These are phyloP conservation scores for Petromus typicus DNA, from an alignment of 2,113 vertebrate genomes.

Conservation along the genomic window DNA sequence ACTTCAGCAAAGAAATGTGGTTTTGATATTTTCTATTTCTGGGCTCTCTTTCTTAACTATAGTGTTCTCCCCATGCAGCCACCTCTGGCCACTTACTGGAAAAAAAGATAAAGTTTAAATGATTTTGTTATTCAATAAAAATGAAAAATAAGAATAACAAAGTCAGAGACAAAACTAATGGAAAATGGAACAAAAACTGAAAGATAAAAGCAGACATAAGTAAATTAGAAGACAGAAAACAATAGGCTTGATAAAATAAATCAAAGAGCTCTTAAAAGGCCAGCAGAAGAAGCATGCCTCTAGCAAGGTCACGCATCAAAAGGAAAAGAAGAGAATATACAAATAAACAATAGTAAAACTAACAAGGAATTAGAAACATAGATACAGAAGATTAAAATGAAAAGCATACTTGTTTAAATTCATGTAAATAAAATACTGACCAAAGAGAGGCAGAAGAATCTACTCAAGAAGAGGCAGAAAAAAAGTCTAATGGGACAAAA, in stretches of 20 bases:
- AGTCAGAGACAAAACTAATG: not conserved
- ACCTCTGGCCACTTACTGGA: not conserved
- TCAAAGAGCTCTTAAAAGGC: slow-evolving; percentile 20
- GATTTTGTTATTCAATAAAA: slow-evolving; percentile 16
- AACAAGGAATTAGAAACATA: slow-evolving; percentile 9
- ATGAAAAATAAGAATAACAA: not conserved
- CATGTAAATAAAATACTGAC: slow-evolving; percentile 45
- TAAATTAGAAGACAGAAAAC: slow-evolving; percentile 49
- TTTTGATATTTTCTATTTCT: not conserved
- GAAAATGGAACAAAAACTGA: not conserved
- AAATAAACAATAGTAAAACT: not conserved
- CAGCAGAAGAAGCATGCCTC: slow-evolving; percentile 16
- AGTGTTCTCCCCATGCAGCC: not conserved
- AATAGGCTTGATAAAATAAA: slow-evolving; percentile 12
- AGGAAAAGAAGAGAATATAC: not conserved
- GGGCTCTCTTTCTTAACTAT: not conserved
- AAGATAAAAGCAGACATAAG: slow-evolving; percentile 38
- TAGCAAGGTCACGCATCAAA: not conserved
- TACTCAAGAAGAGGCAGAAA: not conserved
- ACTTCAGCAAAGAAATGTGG: not conserved
- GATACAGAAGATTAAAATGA: not conserved
- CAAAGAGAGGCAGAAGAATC: slow-evolving; percentile 44
- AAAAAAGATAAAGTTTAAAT: slow-evolving; percentile 49
- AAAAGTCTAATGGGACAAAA: not conserved
- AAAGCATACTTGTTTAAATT: slow-evolving; percentile 49